Conservation (phyloP, 2,797 vertebrate species). For the Meriones psammophilus region DNA sequence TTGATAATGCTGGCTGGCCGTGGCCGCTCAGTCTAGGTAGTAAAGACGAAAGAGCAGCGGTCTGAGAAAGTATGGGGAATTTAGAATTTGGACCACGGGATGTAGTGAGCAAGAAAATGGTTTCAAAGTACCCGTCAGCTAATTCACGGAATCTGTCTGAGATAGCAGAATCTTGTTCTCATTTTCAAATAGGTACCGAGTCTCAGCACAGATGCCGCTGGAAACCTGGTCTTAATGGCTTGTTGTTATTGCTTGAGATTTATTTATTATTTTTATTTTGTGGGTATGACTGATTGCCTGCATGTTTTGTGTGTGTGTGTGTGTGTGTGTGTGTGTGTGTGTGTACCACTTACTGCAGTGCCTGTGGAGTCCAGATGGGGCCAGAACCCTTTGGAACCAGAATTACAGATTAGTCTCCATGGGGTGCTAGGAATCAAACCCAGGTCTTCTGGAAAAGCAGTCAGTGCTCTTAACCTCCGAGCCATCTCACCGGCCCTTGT, state of each 20-base stretch:
- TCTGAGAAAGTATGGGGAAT: neutral
- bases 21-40: neutral
- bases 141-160: neutral
- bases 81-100: neutral
- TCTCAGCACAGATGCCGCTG: constrained; percentile 20
- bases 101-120: neutral
- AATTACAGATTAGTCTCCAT: neutral
- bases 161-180: neutral
- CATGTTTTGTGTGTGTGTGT: neutral
- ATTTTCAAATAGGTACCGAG: constrained; percentile 9
- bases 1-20: neutral
- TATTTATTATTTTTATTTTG: neutral
- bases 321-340: neutral
- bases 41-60: neutral
- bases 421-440: neutral
- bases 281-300: neutral
- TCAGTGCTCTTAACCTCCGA: neutral
- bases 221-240: neutral
- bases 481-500: neutral
- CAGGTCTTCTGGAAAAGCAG: neutral
- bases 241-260: neutral
- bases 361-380: neutral
- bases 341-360: neutral
- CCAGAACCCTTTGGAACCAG: neutral
- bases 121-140: constrained; percentile 14